Evolutionary conservation across 2,113 vertebrate species (phyloP).

Genomic region (Phoxinus phoxinus): DNA sequence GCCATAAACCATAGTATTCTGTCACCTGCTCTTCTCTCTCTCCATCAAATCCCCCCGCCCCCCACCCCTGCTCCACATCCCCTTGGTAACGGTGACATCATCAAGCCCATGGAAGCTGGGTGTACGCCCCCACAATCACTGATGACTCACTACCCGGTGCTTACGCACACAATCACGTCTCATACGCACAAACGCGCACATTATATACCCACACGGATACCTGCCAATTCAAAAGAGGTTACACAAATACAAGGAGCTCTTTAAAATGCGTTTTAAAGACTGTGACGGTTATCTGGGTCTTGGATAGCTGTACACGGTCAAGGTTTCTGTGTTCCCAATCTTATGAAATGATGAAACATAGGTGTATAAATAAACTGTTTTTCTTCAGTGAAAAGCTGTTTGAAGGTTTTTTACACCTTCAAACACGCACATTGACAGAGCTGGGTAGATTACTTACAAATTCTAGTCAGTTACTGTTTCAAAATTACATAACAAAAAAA

Average conservation of each 20-base stretch:
- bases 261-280: background rate
- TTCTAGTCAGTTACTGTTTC: too few species aligned
- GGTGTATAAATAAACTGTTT: background rate
- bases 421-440: background rate
- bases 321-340: background rate
- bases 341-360: background rate
- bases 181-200: background rate
- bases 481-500: too few species aligned
- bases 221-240: background rate
- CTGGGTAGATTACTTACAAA: too few species aligned
- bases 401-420: background rate
- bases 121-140: slow-evolving; percentile 77
- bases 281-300: background rate
- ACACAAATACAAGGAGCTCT: background rate
- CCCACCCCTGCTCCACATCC: slow-evolving; percentile 65
- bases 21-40: slow-evolving; percentile 44
- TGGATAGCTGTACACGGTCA: background rate
- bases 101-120: slow-evolving; percentile 64
- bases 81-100: slow-evolving; percentile 83
- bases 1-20: slow-evolving; percentile 51
- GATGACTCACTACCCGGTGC: slow-evolving; percentile 79
- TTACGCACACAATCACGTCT: slow-evolving; percentile 67
- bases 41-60: slow-evolving; percentile 67
- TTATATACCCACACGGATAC: background rate
- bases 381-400: background rate